phyloP scores from a whole-genome alignment of 2,113 vertebrate genomes.

The Hemibagrus wyckioides region DNA sequence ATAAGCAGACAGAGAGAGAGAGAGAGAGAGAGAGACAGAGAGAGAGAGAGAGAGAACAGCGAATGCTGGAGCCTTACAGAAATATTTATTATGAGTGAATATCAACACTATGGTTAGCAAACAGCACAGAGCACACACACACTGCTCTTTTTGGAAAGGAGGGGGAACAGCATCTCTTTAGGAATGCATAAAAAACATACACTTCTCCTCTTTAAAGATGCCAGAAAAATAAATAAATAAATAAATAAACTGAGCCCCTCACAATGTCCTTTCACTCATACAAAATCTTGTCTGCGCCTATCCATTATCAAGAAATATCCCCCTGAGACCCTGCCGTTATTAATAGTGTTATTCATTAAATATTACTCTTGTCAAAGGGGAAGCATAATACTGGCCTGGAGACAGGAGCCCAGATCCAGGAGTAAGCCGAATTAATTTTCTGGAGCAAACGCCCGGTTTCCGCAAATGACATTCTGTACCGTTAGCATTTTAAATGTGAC shows the following conservation, averaged over 20 bases:
- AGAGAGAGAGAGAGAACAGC: background rate
- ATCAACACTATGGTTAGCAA: slow-evolving; percentile 33
- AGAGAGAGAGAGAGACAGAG: background rate
- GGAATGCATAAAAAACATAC: slow-evolving; percentile 53
- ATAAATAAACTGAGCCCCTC: slow-evolving; percentile 47
- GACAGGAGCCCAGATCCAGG: slow-evolving; percentile 87
- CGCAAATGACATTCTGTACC: slow-evolving; percentile 92
- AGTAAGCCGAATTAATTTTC: slow-evolving; percentile 95
- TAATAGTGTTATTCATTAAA: slow-evolving; percentile 98
- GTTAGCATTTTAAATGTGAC: slow-evolving; percentile 97
- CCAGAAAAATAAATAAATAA: slow-evolving; percentile 17
- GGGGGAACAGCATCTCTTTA: slow-evolving; percentile 59
- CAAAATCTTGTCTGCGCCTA: slow-evolving; percentile 76
- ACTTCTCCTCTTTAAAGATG: slow-evolving; percentile 42
- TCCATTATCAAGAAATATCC: slow-evolving; percentile 86
- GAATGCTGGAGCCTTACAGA: slow-evolving; percentile 16
- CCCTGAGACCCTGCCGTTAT: slow-evolving; percentile 86
- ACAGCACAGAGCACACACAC: slow-evolving; percentile 40
- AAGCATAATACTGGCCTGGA: slow-evolving; percentile 96
- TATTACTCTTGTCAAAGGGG: slow-evolving; percentile 96
- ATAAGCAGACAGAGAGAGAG: background rate
- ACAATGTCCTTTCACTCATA: slow-evolving; percentile 47
- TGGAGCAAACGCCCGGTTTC: slow-evolving; percentile 89
- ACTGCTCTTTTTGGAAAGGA: slow-evolving; percentile 1
- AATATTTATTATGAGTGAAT: slow-evolving; percentile 46